A percentile compares a stretch with the other conserved stretches of the same genome.
Evolutionary conservation across 2,797 vertebrate species (phyloP).

Genomic region (Morus bassanus): DNA sequence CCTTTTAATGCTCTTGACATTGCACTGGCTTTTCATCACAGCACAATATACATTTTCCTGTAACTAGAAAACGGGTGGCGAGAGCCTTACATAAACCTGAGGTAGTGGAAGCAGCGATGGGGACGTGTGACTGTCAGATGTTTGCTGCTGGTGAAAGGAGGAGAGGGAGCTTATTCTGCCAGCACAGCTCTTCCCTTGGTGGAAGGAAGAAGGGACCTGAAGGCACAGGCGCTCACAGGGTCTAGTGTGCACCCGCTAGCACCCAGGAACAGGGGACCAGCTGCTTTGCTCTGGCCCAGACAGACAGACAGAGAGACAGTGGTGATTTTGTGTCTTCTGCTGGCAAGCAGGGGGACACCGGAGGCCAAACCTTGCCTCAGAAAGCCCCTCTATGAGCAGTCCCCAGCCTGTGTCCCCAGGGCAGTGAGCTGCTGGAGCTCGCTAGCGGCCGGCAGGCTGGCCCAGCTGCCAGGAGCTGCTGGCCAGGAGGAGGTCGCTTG

Average conservation of each 20-base stretch:
- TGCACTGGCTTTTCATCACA: constrained; percentile 42
- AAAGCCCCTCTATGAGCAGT: not conserved
- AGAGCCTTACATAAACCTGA: not conserved
- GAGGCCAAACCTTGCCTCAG: not conserved
- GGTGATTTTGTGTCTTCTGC: not conserved
- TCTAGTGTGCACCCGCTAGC: rapidly evolving
- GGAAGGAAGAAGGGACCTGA: not conserved
- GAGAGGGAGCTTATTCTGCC: not conserved
- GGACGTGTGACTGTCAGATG: rapidly evolving
- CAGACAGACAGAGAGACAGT: not conserved
- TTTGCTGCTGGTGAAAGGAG: not conserved
- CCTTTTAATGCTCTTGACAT: constrained; percentile 50
- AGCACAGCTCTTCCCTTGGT: rapidly evolving
- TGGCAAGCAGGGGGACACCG: rapidly evolving
- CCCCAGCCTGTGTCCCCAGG: not conserved
- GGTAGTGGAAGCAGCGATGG: rapidly evolving
- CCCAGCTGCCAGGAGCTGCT: not conserved
- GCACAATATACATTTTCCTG: constrained; percentile 54
- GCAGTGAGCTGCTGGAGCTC: not conserved
- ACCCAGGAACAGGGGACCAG: not conserved
- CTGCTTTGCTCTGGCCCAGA: not conserved
- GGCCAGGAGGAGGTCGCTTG: not conserved
- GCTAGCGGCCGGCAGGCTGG: rapidly evolving
- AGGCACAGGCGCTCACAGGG: rapidly evolving
- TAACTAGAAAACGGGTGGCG: not conserved